These are phyloP conservation scores for Aphodius sticticus DNA, from an alignment of 2,888 invertebrate species.

Conservation along the genomic window DNA sequence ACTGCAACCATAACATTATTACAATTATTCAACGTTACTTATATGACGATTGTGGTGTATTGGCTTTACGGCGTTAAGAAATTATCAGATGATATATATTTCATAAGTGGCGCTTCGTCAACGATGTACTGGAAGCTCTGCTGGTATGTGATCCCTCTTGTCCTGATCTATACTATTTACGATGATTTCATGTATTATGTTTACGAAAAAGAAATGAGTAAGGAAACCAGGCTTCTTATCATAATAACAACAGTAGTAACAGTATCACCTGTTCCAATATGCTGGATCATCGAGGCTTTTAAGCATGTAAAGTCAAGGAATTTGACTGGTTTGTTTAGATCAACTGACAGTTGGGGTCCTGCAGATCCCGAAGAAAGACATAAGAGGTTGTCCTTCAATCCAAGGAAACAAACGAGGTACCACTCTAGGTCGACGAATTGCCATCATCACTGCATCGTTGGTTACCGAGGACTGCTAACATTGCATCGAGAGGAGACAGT, in stretches of 20 bases:
- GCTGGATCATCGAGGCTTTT: conserved; percentile 30
- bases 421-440: conserved; percentile 36
- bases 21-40: conserved; percentile 27
- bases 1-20: conserved; percentile 13
- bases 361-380: conserved; percentile 39
- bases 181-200: neutral
- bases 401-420: conserved; percentile 39
- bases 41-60: conserved; percentile 32
- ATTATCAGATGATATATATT: conserved; percentile 41
- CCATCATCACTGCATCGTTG: conserved; percentile 38
- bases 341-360: conserved; percentile 41
- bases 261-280: conserved; percentile 30
- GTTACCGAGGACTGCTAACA: conserved; percentile 7
- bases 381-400: conserved; percentile 38
- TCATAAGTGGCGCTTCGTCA: conserved; percentile 38
- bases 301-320: conserved; percentile 32
- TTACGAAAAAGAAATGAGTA: neutral
- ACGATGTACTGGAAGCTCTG: conserved; percentile 41
- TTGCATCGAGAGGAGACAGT: conserved; percentile 12
- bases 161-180: conserved; percentile 15
- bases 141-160: conserved; percentile 38
- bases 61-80: conserved; percentile 40
- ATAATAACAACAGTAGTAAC: conserved; percentile 11
- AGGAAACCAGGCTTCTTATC: neutral
- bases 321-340: conserved; percentile 38